Conservation (phyloP, 2,888 invertebrate species). For the Orthosia cruda region DNA sequence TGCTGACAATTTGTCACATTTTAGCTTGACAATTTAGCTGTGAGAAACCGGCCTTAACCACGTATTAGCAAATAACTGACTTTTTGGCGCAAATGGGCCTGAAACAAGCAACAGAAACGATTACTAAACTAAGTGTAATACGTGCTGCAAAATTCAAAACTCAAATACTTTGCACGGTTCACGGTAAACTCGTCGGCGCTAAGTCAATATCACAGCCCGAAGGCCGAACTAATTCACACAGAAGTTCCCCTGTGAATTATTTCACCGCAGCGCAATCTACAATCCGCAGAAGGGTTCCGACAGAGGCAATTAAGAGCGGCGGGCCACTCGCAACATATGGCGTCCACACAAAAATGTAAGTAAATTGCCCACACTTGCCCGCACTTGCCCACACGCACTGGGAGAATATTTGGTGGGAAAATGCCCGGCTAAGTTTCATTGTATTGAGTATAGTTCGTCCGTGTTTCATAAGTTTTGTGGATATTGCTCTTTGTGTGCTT, state of each 20-base stretch:
- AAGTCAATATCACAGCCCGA: slow-evolving; percentile 53
- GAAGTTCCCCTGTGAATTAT: slow-evolving; percentile 74
- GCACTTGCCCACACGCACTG: slow-evolving; percentile 41
- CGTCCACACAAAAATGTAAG: slow-evolving; percentile 74
- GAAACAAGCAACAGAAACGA: too few relatives aligned
- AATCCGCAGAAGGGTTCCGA: slow-evolving; percentile 74
- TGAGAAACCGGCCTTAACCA: too few relatives aligned
- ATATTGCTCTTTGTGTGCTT: slow-evolving; percentile 14
- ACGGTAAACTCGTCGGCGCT: slow-evolving; percentile 12
- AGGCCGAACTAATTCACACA: slow-evolving; percentile 62
- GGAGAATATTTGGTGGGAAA: slow-evolving; percentile 66
- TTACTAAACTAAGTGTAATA: too few relatives aligned
- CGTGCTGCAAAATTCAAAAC: neutral
- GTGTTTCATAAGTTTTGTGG: slow-evolving; percentile 1
- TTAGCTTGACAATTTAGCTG: too few relatives aligned
- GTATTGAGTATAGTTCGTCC: slow-evolving; percentile 28
- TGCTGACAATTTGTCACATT: too few relatives aligned
- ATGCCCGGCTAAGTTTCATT: slow-evolving; percentile 65
- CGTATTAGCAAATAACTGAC: too few relatives aligned
- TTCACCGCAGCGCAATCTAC: slow-evolving; percentile 69
- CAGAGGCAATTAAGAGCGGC: slow-evolving; percentile 76
- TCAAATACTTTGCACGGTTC: slow-evolving; percentile 9
- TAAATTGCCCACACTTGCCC: slow-evolving; percentile 63
- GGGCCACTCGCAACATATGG: slow-evolving; percentile 74
- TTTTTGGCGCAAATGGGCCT: too few relatives aligned